These are phyloP conservation scores for Vultur gryphus DNA, from an alignment of 2,797 vertebrate genomes.

Conservation along the genomic window DNA sequence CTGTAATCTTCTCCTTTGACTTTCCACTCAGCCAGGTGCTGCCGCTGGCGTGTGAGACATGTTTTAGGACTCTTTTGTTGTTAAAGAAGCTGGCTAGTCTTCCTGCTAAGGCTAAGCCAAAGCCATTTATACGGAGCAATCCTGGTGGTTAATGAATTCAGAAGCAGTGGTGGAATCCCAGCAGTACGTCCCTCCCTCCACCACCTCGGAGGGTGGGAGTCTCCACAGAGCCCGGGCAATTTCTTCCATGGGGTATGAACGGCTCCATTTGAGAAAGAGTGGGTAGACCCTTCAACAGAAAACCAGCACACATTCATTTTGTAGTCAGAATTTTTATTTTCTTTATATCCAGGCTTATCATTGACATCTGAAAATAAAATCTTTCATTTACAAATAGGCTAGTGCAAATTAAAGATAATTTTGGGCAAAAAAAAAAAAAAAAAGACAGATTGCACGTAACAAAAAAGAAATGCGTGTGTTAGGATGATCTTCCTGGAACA, in stretches of 20 bases:
- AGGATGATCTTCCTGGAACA: slow-evolving; percentile 71
- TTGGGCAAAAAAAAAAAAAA: not conserved
- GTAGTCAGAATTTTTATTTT: slow-evolving; percentile 59
- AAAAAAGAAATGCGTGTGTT: slow-evolving; percentile 49
- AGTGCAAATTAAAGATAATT: slow-evolving; percentile 57
- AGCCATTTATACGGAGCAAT: not conserved
- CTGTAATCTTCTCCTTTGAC: not conserved
- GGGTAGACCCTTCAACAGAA: not conserved
- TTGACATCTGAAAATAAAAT: slow-evolving; percentile 70
- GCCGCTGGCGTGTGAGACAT: not conserved
- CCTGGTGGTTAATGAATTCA: not conserved
- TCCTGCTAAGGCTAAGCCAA: not conserved
- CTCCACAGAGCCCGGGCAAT: not conserved
- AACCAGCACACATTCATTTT: not conserved
- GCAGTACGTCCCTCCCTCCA: not conserved
- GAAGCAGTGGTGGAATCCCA: not conserved
- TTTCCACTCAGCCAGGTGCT: not conserved
- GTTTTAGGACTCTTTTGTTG: not conserved
- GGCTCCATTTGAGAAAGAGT: not conserved
- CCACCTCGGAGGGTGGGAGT: not conserved
- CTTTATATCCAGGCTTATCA: slow-evolving; percentile 49
- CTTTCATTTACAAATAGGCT: slow-evolving; percentile 61
- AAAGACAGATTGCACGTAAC: not conserved
- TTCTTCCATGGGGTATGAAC: not conserved
- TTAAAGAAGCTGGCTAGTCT: not conserved